Evolutionary conservation across 2,113 vertebrate species (phyloP).

Genomic region (Penelope pileata): DNA sequence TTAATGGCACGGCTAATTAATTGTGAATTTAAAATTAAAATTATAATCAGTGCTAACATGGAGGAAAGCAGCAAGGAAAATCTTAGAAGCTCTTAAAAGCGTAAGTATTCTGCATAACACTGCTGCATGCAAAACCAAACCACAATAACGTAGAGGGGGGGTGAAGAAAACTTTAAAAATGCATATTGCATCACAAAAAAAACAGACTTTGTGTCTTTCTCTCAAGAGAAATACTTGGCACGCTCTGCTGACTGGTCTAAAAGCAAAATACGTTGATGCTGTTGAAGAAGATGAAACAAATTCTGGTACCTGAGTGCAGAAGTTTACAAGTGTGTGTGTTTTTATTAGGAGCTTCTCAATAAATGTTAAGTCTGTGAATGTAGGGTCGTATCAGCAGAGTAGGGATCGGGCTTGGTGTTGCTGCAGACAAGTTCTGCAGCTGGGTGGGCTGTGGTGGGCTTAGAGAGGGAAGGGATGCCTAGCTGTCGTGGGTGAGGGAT

Average conservation of each 20-base stretch:
- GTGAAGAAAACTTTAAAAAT: not conserved
- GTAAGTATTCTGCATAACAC: not conserved
- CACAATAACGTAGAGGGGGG: not conserved
- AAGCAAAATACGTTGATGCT: not conserved
- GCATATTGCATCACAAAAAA: not conserved
- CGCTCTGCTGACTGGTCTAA: not conserved
- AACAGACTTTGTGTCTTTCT: not conserved
- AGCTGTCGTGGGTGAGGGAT: not conserved
- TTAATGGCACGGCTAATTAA: conserved; percentile 64
- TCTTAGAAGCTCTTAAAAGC: not conserved
- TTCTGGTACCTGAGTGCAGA: not conserved
- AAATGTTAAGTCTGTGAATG: not conserved
- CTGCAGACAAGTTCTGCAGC: not conserved
- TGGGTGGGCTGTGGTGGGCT: not conserved
- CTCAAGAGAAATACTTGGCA: not conserved
- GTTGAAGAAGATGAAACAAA: not conserved
- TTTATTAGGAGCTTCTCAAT: not conserved
- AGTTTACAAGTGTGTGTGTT: not conserved
- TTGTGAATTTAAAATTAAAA: conserved; percentile 61
- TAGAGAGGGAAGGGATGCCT: not conserved
- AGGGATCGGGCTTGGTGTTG: not conserved
- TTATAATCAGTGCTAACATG: conserved; percentile 30
- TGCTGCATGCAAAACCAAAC: not conserved
- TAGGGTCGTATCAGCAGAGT: not conserved
- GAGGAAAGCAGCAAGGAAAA: not conserved